Percentiles rank a stretch among this genome's conserved stretches.
phyloP scores from a whole-genome alignment of 2,888 invertebrate species.

The Cantharis lateralis region DNA sequence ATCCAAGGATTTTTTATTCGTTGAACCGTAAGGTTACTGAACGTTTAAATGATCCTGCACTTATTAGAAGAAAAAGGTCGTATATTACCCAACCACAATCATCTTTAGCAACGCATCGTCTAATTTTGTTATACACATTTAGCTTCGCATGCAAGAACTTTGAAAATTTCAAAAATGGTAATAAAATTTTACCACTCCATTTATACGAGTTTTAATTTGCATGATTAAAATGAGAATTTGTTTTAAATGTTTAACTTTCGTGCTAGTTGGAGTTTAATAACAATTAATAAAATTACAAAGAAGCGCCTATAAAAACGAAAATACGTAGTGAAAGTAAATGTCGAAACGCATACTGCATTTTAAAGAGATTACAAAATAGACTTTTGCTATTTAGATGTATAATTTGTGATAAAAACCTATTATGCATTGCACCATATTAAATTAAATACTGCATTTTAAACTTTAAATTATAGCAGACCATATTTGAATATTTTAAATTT shows the following conservation, averaged over 20 bases:
- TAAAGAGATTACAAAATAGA: background rate
- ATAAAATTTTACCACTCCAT: background rate
- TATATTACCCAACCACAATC: background rate
- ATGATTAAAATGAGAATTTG: background rate
- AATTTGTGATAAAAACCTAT: background rate
- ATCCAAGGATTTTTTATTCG: slow-evolving; percentile 4
- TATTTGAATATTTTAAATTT: background rate
- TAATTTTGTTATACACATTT: background rate
- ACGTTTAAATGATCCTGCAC: slow-evolving; percentile 2
- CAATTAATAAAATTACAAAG: background rate
- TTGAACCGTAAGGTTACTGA: slow-evolving; percentile 1
- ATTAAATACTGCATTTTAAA: background rate
- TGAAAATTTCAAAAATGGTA: background rate
- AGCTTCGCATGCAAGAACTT: background rate
- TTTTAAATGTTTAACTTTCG: background rate
- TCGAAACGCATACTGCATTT: background rate
- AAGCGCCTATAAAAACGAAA: background rate
- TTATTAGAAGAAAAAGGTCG: background rate
- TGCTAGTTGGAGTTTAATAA: background rate
- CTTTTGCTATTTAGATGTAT: background rate
- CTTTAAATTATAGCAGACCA: background rate
- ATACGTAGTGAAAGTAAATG: slow-evolving; percentile 1
- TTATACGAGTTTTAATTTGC: background rate
- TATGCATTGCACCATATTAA: background rate
- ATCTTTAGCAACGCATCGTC: background rate